Conservation (phyloP, 2,888 invertebrate species). For the Carcina quercana region DNA sequence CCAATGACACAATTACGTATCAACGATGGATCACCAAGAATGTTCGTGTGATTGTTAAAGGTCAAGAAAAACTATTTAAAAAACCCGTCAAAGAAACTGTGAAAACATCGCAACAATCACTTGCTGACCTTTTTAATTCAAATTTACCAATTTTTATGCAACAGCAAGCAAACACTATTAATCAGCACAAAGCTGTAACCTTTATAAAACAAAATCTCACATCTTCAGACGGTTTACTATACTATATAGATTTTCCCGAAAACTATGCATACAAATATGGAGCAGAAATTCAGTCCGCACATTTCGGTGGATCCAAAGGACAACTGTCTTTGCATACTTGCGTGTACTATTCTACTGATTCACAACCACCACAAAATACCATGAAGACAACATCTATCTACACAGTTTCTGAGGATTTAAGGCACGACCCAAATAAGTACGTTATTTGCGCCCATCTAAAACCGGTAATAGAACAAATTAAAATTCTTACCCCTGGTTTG, state of each 20-base stretch:
- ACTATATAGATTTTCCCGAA: slow-evolving; percentile 14
- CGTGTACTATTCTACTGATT: neutral
- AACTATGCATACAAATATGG: slow-evolving; percentile 6
- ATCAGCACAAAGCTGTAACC: neutral
- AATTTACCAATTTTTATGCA: neutral
- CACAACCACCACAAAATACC: neutral
- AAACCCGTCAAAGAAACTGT: slow-evolving; percentile 2
- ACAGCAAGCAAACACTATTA: neutral
- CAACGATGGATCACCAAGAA: neutral
- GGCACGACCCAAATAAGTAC: slow-evolving; percentile 1
- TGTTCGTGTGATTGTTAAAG: neutral
- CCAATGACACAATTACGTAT: neutral
- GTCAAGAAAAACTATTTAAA: neutral
- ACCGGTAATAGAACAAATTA: neutral
- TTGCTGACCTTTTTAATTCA: neutral
- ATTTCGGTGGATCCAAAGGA: neutral
- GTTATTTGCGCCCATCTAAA: slow-evolving; percentile 2
- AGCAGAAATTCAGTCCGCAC: neutral
- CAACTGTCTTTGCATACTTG: neutral
- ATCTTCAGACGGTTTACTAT: slow-evolving; percentile 6
- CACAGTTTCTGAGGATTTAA: neutral
- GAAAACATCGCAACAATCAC: neutral
- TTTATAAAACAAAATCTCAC: slow-evolving; percentile 4
- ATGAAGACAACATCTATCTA: neutral
- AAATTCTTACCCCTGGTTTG: neutral